Percentiles rank a stretch among this genome's conserved stretches.
phyloP scores from a whole-genome alignment of 2,888 invertebrate species.

The Chymomyza amoena region DNA sequence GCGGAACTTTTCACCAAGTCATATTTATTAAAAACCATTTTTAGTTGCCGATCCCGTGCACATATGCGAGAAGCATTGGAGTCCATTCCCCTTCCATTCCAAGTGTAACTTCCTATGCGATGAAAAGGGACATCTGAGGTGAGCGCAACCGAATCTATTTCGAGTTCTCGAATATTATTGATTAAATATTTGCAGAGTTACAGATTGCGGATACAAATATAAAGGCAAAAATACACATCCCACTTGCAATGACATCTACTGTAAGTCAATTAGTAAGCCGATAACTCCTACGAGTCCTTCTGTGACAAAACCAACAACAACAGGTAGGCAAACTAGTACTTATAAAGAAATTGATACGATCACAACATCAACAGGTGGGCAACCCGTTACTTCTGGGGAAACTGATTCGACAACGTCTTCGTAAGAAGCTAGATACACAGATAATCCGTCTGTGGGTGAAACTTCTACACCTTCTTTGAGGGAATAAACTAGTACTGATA shows the following conservation, averaged over 20 bases:
- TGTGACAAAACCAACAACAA: no score
- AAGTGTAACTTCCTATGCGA: not conserved
- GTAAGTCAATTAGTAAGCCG: not conserved
- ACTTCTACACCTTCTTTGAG: no score
- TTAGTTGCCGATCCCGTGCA: not conserved
- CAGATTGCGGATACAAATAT: not conserved
- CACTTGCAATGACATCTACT: conserved; percentile 28
- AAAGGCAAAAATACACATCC: not conserved
- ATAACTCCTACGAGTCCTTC: no score
- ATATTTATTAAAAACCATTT: not conserved
- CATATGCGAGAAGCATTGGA: conserved; percentile 9
- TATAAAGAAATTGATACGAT: no score
- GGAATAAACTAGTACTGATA: no score
- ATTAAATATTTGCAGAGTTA: not conserved
- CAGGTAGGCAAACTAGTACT: no score
- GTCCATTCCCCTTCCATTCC: not conserved
- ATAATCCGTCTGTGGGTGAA: no score
- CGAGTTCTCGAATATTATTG: not conserved
- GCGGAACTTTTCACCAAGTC: not conserved
- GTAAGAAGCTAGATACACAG: no score
- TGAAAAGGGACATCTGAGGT: not conserved
- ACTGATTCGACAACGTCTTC: no score
- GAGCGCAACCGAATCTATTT: not conserved
- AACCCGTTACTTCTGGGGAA: no score
- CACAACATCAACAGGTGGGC: no score